Conservation (phyloP, 2,113 vertebrate species). For the Plecturocebus donacophilus region DNA sequence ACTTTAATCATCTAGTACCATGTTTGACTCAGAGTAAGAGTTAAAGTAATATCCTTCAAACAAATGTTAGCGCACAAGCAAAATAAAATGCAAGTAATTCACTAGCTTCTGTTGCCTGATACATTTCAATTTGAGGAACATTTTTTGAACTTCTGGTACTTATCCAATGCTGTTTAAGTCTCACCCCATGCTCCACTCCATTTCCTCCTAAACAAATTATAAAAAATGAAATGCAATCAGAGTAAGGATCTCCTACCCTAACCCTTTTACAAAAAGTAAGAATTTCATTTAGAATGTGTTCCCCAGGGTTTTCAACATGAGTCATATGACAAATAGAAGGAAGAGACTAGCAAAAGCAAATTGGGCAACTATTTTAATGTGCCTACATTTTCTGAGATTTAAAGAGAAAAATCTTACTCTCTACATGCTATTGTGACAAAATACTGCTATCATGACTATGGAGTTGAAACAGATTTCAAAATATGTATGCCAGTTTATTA, state of each 20-base stretch:
- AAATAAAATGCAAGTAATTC: background rate
- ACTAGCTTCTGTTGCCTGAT: background rate
- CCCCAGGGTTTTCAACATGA: background rate
- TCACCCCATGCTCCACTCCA: background rate
- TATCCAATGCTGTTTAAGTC: background rate
- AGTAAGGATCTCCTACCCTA: background rate
- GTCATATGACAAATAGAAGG: background rate
- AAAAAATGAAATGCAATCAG: background rate
- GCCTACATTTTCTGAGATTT: background rate
- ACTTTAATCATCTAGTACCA: background rate
- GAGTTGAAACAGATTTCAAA: background rate
- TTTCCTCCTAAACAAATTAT: slow-evolving; percentile 12
- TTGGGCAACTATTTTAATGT: background rate
- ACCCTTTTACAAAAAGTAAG: background rate
- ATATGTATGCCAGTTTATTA: background rate
- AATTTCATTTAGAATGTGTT: background rate
- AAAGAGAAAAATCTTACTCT: background rate
- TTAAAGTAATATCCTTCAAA: background rate
- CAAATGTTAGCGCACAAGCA: background rate
- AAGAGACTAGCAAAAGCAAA: background rate
- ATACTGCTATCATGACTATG: background rate
- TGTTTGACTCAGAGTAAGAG: background rate
- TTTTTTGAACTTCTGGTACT: background rate
- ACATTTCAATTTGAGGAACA: slow-evolving; percentile 2
- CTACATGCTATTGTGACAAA: background rate